phyloP scores from a whole-genome alignment of 2,888 invertebrate genomes.

The Resseliella maxima region DNA sequence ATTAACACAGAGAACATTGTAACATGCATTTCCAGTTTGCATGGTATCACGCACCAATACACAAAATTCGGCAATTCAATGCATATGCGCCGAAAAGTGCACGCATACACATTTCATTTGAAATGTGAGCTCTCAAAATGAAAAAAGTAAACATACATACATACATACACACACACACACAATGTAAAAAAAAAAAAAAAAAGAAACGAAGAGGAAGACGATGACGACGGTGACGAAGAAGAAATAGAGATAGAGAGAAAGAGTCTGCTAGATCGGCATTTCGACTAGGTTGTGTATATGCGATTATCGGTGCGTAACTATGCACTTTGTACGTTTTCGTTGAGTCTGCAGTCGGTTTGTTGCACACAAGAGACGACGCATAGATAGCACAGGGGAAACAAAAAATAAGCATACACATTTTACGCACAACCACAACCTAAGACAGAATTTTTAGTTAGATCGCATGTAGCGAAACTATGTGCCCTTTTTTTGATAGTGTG shows the following conservation, averaged over 20 bases:
- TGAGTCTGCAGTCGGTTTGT: constrained; percentile 27
- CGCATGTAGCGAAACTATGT: not conserved
- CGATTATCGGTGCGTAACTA: constrained; percentile 49
- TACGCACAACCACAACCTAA: constrained; percentile 49
- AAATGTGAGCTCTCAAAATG: not conserved
- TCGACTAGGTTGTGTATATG: not conserved
- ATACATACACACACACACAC: not conserved
- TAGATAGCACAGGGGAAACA: not conserved
- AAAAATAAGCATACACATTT: not conserved
- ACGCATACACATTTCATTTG: no score
- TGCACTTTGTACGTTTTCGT: constrained; percentile 42
- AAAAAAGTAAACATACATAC: not conserved
- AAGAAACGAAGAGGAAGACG: not conserved
- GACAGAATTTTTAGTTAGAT: not conserved
- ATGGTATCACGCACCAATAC: not conserved
- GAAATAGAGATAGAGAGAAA: no score
- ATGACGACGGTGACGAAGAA: no score
- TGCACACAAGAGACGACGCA: not conserved
- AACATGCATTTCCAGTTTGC: constrained; percentile 52
- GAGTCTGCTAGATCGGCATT: not conserved
- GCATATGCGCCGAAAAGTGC: not conserved
- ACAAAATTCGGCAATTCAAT: not conserved
- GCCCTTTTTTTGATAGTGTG: not conserved
- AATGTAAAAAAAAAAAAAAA: not conserved
- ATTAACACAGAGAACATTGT: not conserved